A percentile compares a stretch with the other conserved stretches of the same genome.
These are phyloP conservation scores for Macroramphosus scolopax DNA, from an alignment of 2,797 vertebrate genomes.

Conservation along the genomic window DNA sequence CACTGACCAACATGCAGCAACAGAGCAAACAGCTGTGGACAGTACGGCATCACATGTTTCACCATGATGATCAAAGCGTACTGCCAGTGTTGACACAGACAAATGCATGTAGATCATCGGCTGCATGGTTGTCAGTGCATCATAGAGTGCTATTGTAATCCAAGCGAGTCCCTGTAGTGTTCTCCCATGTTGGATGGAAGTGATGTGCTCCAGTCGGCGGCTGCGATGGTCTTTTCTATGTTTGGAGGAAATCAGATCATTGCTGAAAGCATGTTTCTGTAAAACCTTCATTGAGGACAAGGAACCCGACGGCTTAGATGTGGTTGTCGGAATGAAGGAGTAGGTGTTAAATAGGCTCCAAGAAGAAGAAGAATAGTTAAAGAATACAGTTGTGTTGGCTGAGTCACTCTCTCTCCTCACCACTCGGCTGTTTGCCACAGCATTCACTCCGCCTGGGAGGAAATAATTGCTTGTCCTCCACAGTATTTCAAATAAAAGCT, in stretches of 20 bases:
- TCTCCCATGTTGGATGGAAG: constrained; percentile 22
- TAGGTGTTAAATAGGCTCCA: constrained; percentile 28
- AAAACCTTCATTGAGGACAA: no score
- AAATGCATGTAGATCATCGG: constrained; percentile 32
- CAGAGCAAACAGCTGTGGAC: no score
- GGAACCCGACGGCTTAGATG: no score
- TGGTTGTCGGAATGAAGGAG: no score
- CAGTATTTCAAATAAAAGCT: constrained; percentile 72
- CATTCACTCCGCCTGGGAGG: constrained; percentile 59
- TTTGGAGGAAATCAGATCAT: no score
- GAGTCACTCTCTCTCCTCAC: constrained; percentile 20
- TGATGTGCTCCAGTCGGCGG: constrained; percentile 19
- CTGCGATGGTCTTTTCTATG: constrained; percentile 3
- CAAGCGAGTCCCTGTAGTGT: constrained; percentile 28
- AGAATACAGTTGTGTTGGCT: constrained; percentile 16
- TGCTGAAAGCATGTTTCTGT: no score
- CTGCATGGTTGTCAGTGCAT: constrained; percentile 23
- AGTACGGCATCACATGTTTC: constrained; percentile 10
- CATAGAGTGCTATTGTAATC: constrained; percentile 37
- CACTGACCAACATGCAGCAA: no score
- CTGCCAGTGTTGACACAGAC: constrained; percentile 45
- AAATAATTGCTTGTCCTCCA: constrained; percentile 72
- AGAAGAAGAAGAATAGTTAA: no score
- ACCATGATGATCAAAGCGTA: constrained; percentile 41
- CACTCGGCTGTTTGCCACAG: no score